These are phyloP conservation scores for Pheosia tremula DNA, from an alignment of 2,888 invertebrate genomes.

Conservation along the genomic window DNA sequence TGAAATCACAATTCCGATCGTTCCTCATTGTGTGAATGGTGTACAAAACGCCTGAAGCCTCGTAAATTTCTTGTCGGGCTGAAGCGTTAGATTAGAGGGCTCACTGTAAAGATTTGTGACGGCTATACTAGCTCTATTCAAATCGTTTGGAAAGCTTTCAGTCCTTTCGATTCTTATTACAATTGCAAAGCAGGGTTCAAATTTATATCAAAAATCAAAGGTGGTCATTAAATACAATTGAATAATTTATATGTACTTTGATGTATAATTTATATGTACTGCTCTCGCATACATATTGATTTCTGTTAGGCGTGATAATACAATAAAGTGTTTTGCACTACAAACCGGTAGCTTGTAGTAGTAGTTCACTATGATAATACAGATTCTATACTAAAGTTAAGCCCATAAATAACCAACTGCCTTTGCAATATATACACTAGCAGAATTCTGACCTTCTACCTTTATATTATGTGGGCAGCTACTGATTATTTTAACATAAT, in stretches of 20 bases:
- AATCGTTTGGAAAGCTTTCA: conserved; percentile 52
- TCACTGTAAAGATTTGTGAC: conserved; percentile 70
- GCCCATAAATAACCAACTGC: no score
- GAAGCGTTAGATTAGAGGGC: conserved; percentile 68
- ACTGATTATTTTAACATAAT: conserved; percentile 32
- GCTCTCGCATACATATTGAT: conserved; percentile 8
- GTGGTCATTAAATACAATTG: background rate
- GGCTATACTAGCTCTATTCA: conserved; percentile 66
- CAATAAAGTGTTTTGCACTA: no score
- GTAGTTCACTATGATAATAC: no score
- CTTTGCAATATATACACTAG: background rate
- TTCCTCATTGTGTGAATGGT: conserved; percentile 47
- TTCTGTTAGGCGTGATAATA: background rate
- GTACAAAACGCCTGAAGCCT: conserved; percentile 58
- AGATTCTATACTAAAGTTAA: no score
- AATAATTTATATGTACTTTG: no score
- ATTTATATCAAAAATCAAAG: background rate
- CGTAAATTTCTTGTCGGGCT: conserved; percentile 66
- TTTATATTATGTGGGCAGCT: conserved; percentile 13
- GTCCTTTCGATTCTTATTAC: conserved; percentile 25
- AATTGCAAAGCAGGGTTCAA: background rate
- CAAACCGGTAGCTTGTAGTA: no score
- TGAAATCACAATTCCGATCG: conserved; percentile 38
- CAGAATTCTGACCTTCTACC: background rate
- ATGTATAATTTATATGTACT: background rate